phyloP scores from a whole-genome alignment of 2,113 vertebrate genomes.

The Eupsittula cactorum region DNA sequence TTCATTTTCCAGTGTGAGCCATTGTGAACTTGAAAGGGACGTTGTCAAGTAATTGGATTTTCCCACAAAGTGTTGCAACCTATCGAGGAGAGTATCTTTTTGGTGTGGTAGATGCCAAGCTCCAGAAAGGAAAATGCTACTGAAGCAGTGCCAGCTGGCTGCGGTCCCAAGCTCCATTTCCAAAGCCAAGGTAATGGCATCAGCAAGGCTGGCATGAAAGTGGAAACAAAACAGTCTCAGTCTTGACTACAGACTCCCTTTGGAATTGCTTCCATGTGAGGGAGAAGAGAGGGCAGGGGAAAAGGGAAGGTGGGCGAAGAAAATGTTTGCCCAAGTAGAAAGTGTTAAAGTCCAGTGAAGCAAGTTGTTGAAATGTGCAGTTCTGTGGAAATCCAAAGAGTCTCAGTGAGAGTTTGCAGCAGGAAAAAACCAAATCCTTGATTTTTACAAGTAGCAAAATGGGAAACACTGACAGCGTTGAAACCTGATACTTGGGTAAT shows the following conservation, averaged over 20 bases:
- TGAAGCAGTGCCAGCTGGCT: slow-evolving; percentile 26
- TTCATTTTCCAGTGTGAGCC: background rate
- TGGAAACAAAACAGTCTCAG: background rate
- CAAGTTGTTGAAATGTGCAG: background rate
- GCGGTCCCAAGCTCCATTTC: background rate
- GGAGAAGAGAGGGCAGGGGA: background rate
- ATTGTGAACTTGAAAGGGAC: slow-evolving; percentile 30
- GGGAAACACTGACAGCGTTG: background rate
- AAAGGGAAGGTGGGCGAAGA: background rate
- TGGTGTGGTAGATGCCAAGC: slow-evolving; percentile 1
- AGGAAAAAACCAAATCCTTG: background rate
- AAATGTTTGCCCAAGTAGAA: background rate
- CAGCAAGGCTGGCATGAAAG: background rate
- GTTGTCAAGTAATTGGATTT: background rate
- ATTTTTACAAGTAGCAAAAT: background rate
- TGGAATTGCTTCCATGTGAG: background rate
- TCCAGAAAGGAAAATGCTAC: background rate
- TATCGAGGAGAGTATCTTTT: background rate
- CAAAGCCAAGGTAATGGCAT: slow-evolving; percentile 37
- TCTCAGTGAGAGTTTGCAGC: background rate
- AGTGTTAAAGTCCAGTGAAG: background rate
- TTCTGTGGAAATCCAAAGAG: background rate
- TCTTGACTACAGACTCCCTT: background rate
- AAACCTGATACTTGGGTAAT: background rate
- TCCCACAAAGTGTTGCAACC: slow-evolving; percentile 42